These are phyloP conservation scores for Nycteola revayana DNA, from an alignment of 2,888 invertebrate genomes.

Conservation along the genomic window DNA sequence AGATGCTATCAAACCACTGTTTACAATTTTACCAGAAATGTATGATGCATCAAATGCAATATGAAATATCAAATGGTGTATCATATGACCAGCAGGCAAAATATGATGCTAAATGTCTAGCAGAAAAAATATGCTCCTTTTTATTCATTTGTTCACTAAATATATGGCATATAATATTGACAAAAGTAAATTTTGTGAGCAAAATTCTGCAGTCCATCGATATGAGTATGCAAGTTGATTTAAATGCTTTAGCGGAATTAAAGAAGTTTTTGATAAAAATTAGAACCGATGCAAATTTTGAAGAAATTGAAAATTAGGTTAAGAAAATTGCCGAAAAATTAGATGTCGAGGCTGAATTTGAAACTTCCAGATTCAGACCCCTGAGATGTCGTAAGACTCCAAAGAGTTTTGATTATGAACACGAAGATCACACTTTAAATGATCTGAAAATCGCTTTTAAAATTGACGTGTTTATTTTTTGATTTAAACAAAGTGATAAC, in stretches of 20 bases:
- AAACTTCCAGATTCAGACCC: slow-evolving; percentile 12
- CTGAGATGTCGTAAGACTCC: slow-evolving; percentile 19
- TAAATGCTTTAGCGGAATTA: slow-evolving; percentile 26
- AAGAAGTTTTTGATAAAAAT: slow-evolving; percentile 16
- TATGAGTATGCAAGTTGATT: slow-evolving; percentile 26
- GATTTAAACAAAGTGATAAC: slow-evolving; percentile 17
- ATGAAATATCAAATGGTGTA: no score
- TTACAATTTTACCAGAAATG: no score
- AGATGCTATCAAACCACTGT: no score
- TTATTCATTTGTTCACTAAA: slow-evolving; percentile 19
- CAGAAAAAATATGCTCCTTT: slow-evolving; percentile 16
- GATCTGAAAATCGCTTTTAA: slow-evolving; percentile 17
- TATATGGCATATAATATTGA: slow-evolving; percentile 11
- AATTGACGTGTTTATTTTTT: slow-evolving; percentile 22
- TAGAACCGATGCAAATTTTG: slow-evolving; percentile 21
- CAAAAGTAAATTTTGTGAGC: slow-evolving; percentile 16
- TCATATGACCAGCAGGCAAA: no score
- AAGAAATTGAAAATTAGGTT: slow-evolving; percentile 23
- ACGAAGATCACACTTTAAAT: slow-evolving; percentile 18
- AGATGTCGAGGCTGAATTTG: slow-evolving; percentile 15
- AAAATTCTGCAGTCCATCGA: slow-evolving; percentile 22
- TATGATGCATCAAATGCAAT: no score
- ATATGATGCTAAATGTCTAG: no score
- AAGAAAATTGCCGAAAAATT: slow-evolving; percentile 16
- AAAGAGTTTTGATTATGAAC: slow-evolving; percentile 21